Conservation (phyloP, 2,797 vertebrate genomes). For the Sebastes trivittatus region DNA sequence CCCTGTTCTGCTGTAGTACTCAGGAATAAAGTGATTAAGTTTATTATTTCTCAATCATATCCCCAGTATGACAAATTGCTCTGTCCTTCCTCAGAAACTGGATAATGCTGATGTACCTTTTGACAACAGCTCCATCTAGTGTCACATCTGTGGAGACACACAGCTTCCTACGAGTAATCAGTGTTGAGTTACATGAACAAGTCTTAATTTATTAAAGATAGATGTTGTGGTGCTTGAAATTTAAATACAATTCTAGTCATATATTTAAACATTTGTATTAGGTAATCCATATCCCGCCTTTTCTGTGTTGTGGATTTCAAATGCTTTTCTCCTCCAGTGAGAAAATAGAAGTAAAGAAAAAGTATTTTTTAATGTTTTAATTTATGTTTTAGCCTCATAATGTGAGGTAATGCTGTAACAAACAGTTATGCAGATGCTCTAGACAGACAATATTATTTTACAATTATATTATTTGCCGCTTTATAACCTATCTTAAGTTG, state of each 20-base stretch:
- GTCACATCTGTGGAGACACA: constrained; percentile 2
- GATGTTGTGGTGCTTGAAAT: neutral
- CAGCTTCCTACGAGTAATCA: neutral
- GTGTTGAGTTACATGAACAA: neutral
- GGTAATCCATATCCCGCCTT: neutral
- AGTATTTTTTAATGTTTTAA: neutral
- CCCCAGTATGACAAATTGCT: neutral
- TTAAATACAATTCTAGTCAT: neutral
- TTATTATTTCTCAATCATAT: neutral
- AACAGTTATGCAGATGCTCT: neutral
- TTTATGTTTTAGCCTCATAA: neutral
- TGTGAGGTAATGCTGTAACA: neutral
- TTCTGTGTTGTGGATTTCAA: neutral
- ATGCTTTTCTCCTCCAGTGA: neutral
- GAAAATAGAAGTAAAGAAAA: neutral
- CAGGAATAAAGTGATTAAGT: neutral
- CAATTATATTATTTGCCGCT: neutral
- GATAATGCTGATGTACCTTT: neutral
- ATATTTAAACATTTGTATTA: neutral
- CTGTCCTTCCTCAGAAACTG: neutral
- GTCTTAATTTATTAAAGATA: neutral
- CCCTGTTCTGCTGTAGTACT: neutral
- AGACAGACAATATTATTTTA: neutral
- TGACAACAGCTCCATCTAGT: constrained; percentile 59
- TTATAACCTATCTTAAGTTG: neutral